Evolutionary conservation across 1,140 invertebrate species (phyloP).

Genomic region (Oryctes rhinoceros): DNA sequence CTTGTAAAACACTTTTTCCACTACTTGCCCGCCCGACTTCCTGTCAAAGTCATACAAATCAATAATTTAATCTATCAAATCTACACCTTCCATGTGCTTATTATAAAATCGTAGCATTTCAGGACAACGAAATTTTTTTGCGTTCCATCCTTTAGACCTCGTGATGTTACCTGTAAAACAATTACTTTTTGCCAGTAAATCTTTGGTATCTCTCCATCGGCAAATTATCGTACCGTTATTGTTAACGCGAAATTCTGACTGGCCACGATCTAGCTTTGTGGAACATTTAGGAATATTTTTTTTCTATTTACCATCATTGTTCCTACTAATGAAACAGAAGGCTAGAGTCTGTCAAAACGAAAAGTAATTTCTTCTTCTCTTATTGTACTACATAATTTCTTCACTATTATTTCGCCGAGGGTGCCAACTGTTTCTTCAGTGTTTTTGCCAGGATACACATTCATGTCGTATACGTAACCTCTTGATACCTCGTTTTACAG

Average conservation of each 20-base stretch:
- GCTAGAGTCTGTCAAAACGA: no score
- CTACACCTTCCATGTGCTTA: constrained; percentile 5
- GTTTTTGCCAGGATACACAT: no score
- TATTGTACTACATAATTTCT: no score
- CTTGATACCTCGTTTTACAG: no score
- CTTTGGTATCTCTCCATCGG: constrained; percentile 13
- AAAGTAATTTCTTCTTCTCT: no score
- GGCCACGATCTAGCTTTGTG: not conserved
- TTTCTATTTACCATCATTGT: constrained; percentile 12
- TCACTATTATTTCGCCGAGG: no score
- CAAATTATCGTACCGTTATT: not conserved
- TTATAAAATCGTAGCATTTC: constrained; percentile 14
- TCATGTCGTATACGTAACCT: no score
- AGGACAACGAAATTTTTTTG: not conserved
- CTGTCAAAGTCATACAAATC: constrained; percentile 3
- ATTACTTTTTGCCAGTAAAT: constrained; percentile 1
- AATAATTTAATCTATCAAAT: not conserved
- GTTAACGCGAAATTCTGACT: not conserved
- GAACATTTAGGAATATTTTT: not conserved
- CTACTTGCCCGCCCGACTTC: not conserved
- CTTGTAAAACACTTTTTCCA: constrained; percentile 27
- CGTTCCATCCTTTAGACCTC: not conserved
- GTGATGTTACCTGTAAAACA: not conserved
- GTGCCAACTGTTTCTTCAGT: no score
- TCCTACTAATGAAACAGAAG: not conserved